Evolutionary conservation across 2,113 vertebrate genomes (phyloP).

Genomic region (Grus americana): DNA sequence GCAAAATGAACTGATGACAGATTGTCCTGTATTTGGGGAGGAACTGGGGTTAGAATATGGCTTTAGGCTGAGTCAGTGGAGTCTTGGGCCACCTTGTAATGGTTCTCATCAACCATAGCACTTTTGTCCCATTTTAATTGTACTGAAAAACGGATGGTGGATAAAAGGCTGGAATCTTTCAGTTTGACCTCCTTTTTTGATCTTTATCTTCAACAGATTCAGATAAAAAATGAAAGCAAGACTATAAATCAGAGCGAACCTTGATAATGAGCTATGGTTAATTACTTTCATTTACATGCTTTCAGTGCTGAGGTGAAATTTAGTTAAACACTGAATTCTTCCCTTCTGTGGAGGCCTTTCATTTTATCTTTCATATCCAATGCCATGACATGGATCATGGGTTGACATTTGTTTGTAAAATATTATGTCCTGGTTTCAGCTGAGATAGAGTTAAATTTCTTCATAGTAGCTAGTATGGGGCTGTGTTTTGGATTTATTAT

Average conservation of each 20-base stretch:
- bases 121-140: neutral
- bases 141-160: neutral
- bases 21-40: neutral
- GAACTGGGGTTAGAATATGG: neutral
- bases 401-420: neutral
- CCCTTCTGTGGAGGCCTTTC: neutral
- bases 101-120: neutral
- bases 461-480: no score
- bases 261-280: conserved; percentile 7
- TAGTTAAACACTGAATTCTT: neutral
- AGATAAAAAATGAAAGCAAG: neutral
- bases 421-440: no score
- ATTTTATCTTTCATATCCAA: neutral
- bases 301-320: neutral
- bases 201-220: neutral
- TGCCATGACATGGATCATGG: neutral
- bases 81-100: neutral
- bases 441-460: no score
- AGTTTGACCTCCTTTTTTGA: neutral
- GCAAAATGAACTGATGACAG: neutral
- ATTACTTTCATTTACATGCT: neutral
- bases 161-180: neutral
- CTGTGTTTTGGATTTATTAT: neutral
- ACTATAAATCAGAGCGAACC: neutral
- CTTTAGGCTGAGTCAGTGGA: neutral